Percentiles rank a stretch among this genome's conserved stretches.
Evolutionary conservation across 2,113 vertebrate species (phyloP).

Genomic region (Ammodytes dubius): DNA sequence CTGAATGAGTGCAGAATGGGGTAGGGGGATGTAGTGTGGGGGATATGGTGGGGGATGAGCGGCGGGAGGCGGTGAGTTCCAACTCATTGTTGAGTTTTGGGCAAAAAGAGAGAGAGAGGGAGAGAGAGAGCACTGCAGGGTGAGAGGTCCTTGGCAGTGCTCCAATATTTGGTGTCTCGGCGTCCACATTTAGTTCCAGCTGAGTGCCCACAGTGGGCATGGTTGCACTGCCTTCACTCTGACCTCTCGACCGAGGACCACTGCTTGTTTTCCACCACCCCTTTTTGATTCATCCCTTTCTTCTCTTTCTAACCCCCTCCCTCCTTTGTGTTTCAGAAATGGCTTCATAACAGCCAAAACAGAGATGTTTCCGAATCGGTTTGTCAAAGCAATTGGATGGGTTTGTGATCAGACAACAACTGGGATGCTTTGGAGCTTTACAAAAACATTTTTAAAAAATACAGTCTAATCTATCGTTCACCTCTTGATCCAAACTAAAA

Average conservation of each 20-base stretch:
- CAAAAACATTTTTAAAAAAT: conserved; percentile 8
- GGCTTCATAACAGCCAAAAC: conserved; percentile 75
- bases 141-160: conserved; percentile 82
- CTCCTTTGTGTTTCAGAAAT: conserved; percentile 71
- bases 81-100: conserved; percentile 66
- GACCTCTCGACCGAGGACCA: conserved; percentile 82
- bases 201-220: conserved; percentile 79
- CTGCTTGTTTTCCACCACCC: conserved; percentile 76
- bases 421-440: conserved; percentile 28
- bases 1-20: conserved; percentile 64
- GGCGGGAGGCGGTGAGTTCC: conserved; percentile 59
- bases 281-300: conserved; percentile 76
- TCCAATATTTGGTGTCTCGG: conserved; percentile 82
- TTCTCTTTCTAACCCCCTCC: conserved; percentile 43
- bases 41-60: conserved; percentile 38
- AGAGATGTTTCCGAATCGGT: conserved; percentile 74
- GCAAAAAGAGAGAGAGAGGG: conserved; percentile 61
- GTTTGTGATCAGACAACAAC: conserved; percentile 47
- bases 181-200: conserved; percentile 85
- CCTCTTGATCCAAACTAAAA: conserved; percentile 39
- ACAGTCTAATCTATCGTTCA: conserved; percentile 23
- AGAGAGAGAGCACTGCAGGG: conserved; percentile 69
- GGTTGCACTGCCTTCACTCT: conserved; percentile 70
- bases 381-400: conserved; percentile 65
- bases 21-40: conserved; percentile 32